Base-by-base conservation (phyloP, 2,888 invertebrate species). In the Gymnocheta viridis region DNA sequence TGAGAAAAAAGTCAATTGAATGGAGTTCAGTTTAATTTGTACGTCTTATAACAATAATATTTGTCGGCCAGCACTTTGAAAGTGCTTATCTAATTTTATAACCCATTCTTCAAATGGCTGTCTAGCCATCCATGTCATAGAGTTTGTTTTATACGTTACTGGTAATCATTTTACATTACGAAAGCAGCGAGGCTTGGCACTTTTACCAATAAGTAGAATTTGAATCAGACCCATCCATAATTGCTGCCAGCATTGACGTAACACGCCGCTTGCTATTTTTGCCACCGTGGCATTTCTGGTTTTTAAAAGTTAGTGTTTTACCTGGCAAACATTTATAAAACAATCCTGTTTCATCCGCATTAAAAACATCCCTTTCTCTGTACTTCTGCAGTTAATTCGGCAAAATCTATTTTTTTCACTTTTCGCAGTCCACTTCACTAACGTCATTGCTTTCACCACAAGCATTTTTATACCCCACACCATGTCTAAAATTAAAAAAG, bases 261-360 rank as follows among this genome's bases (percentile, higher is more conserved):
- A 47, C 29, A 41, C n/a, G n/a, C n/a, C n/a, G n/a, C n/a, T n/a
- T n/a, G n/a, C n/a, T n/a, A n/a, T n/a, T 51, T 35, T 54, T 67
- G 29, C 67, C 51, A 10, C 66, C 66, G 10, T 76, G 64, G 56
- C 67, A 76, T 76, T 76, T n/a, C 44, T 76, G 44, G 54, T 60
- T 76, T 56, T 66, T 58, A 29, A 56, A 74, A 17, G 76, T 54
- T 35, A 66, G 51, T 29, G 73, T 73, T 73, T 74, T 51, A 17
- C 47, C 76, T 56, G 76, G 76, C 66, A 76, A 29, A 27, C 74
- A 76, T 76, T 64, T 54, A 41, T 51, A 66, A 76, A 76, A 64
- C 44, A 76, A 35, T 66, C 47, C 32, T 29, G 29, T 32, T 66
- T 66, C 49, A 66, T 66, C 19, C 12, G 66, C 66, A 19, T 62